Conservation (phyloP, 2,888 invertebrate species). For the Agrenia bidenticulata region DNA sequence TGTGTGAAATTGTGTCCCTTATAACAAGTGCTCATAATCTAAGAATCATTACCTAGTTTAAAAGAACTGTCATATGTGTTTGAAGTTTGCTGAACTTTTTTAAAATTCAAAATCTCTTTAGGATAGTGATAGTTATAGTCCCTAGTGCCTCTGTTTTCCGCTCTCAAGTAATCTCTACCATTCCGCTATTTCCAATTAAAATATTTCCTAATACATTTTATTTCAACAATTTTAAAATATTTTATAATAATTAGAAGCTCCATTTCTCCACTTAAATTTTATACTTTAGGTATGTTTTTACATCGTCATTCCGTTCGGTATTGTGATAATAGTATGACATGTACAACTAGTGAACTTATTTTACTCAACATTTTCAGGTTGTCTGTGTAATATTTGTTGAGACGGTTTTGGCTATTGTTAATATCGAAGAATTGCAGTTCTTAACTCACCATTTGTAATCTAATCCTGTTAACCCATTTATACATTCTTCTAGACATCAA, state of each 20-base stretch:
- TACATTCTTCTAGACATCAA: too few species aligned
- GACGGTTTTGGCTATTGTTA: background rate
- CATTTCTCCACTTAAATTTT: slow-evolving; percentile 2
- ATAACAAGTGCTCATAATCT: slow-evolving; percentile 43
- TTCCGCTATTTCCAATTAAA: too few species aligned
- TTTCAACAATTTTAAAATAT: slow-evolving; percentile 14
- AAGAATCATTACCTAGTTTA: slow-evolving; percentile 8
- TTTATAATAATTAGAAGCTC: slow-evolving; percentile 3
- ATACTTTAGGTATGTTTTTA: background rate
- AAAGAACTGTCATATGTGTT: slow-evolving; percentile 7
- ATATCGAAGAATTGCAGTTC: too few species aligned
- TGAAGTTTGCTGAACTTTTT: background rate
- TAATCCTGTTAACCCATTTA: background rate
- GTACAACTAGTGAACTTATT: slow-evolving; percentile 9
- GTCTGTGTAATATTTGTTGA: background rate
- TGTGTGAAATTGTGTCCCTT: slow-evolving; percentile 56
- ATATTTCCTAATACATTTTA: too few species aligned
- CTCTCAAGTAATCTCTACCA: too few species aligned
- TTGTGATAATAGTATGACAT: slow-evolving; percentile 21
- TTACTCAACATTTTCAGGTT: slow-evolving; percentile 20
- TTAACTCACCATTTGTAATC: slow-evolving; percentile 12
- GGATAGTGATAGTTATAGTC: too few species aligned
- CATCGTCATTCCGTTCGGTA: slow-evolving; percentile 22
- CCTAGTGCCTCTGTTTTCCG: too few species aligned
- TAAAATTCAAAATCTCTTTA: too few species aligned